phyloP scores from a whole-genome alignment of 2,888 invertebrate genomes.

The Auanema freiburgensis region DNA sequence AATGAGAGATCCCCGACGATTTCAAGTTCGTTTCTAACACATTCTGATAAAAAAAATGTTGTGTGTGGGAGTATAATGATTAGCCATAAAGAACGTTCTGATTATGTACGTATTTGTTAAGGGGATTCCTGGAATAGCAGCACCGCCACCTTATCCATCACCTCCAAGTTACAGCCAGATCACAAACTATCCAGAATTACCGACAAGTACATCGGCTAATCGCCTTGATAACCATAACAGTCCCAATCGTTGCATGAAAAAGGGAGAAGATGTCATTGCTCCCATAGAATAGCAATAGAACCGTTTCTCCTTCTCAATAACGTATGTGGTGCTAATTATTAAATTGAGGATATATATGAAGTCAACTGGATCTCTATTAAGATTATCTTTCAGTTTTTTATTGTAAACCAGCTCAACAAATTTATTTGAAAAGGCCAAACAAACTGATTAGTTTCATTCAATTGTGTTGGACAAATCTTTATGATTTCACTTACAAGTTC shows the following conservation, averaged over 20 bases:
- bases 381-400: no score
- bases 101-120: constrained; percentile 14
- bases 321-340: constrained; percentile 3
- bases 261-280: constrained; percentile 25
- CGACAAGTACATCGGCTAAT: constrained; percentile 25
- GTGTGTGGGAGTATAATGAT: neutral
- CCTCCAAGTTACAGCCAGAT: constrained; percentile 43
- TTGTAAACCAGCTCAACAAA: no score
- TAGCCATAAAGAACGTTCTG: neutral
- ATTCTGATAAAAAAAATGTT: neutral
- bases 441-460: no score
- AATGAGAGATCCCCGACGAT: constrained; percentile 37
- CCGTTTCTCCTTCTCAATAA: neutral
- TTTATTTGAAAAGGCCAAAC: no score
- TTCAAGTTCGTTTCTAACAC: constrained; percentile 18
- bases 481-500: no score
- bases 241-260: constrained; percentile 7
- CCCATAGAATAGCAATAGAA: constrained; percentile 28
- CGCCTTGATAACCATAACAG: constrained; percentile 17
- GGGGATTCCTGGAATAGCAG: constrained; percentile 40
- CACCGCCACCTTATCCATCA: constrained; percentile 43
- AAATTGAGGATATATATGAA: neutral
- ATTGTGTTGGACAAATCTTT: no score
- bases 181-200: constrained; percentile 33
- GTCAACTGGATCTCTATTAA: no score